phyloP scores from a whole-genome alignment of 2,888 invertebrate species.

The Lasioglossum calceatum region DNA sequence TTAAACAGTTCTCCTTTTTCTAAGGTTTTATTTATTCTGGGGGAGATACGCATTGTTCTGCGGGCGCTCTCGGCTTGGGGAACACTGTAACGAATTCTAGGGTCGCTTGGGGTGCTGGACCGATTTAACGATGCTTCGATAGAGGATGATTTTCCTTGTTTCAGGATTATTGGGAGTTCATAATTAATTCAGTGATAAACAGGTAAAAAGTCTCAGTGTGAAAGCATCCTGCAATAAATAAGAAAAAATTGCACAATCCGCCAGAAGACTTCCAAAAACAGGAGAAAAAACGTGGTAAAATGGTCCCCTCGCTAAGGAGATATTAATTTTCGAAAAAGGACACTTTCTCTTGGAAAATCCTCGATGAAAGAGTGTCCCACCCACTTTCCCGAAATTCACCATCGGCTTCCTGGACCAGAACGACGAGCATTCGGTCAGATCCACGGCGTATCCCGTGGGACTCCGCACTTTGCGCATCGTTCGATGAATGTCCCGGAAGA shows the following conservation, averaged over 20 bases:
- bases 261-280: background rate
- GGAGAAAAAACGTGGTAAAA: background rate
- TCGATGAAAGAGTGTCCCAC: background rate
- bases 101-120: background rate
- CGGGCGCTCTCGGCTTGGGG: background rate
- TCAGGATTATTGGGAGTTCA: background rate
- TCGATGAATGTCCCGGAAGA: conserved; percentile 71
- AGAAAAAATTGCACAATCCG: background rate
- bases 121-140: background rate
- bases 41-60: conserved; percentile 7
- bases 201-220: background rate
- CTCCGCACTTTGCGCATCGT: conserved; percentile 57
- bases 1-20: background rate
- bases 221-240: background rate
- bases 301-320: background rate
- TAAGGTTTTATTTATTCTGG: conserved; percentile 19
- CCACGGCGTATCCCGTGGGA: conserved; percentile 67
- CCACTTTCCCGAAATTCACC: background rate
- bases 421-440: conserved; percentile 48
- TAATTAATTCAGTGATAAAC: background rate
- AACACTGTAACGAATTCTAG: background rate
- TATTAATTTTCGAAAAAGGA: background rate
- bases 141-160: background rate
- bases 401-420: conserved; percentile 17
- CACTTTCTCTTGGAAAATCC: background rate